phyloP scores from a whole-genome alignment of 2,797 vertebrate species.

The Poecilia velifera region DNA sequence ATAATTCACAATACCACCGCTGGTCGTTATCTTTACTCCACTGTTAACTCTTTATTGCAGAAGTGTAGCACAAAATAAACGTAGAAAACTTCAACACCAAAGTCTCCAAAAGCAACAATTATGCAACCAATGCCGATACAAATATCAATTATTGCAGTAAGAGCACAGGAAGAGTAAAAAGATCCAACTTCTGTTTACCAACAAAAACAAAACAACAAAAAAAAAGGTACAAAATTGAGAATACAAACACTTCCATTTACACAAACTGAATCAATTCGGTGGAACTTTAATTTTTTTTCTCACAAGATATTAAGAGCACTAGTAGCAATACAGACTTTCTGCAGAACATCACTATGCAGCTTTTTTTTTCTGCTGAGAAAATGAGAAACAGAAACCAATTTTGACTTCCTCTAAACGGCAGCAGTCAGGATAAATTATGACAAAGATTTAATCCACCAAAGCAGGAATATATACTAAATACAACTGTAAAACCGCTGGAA shows the following conservation, averaged over 20 bases:
- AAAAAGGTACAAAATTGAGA: conserved; percentile 79
- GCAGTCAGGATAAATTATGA: conserved; percentile 53
- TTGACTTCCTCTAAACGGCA: conserved; percentile 38
- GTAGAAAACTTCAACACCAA: conserved; percentile 81
- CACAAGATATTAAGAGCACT: conserved; percentile 74
- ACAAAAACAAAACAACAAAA: conserved; percentile 71
- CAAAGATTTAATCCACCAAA: conserved; percentile 65
- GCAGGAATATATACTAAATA: conserved; percentile 69
- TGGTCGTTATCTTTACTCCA: conserved; percentile 42
- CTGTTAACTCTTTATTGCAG: conserved; percentile 83
- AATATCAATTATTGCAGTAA: conserved; percentile 85
- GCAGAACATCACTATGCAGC: conserved; percentile 56
- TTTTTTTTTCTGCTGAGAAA: conserved; percentile 15
- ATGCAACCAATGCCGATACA: conserved; percentile 80
- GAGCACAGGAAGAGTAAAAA: conserved; percentile 81
- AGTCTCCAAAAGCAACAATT: conserved; percentile 80
- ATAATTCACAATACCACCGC: conserved; percentile 25
- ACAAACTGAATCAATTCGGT: conserved; percentile 66
- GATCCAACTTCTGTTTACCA: conserved; percentile 70
- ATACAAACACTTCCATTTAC: conserved; percentile 80
- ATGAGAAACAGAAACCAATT: conserved; percentile 37
- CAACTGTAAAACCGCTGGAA: conserved; percentile 65
- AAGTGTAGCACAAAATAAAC: conserved; percentile 80
- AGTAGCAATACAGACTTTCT: conserved; percentile 64
- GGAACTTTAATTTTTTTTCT: conserved; percentile 53